A percentile compares a stretch with the other conserved stretches of the same genome.
These are phyloP conservation scores for Bothrops alternatus DNA, from an alignment of 2,797 vertebrate genomes.

Conservation along the genomic window DNA sequence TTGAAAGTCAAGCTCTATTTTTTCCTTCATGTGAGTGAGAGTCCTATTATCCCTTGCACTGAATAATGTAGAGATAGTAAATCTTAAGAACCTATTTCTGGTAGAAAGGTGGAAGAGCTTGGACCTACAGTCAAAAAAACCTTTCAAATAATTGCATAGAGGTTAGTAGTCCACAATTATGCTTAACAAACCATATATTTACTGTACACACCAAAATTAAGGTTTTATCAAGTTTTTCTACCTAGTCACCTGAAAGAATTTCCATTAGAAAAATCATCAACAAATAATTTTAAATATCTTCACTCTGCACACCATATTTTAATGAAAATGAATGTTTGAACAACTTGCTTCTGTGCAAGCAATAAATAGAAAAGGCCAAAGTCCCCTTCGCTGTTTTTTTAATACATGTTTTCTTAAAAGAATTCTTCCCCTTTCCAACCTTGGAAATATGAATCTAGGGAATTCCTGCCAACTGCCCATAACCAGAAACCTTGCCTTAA, in stretches of 20 bases:
- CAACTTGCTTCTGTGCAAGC: background rate
- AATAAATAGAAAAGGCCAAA: background rate
- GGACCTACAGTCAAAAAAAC: background rate
- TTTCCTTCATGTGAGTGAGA: conserved; percentile 16
- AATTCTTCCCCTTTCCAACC: background rate
- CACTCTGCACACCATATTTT: background rate
- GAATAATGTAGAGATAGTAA: conserved; percentile 2
- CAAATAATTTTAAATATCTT: background rate
- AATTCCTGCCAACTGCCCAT: background rate
- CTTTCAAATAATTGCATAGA: background rate
- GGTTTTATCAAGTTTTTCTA: background rate
- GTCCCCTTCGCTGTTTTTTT: background rate
- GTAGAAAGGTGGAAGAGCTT: background rate
- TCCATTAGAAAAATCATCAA: background rate
- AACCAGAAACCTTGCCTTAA: background rate
- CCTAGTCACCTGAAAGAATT: background rate
- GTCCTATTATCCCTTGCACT: background rate
- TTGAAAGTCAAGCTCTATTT: conserved; percentile 41
- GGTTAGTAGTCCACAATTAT: background rate
- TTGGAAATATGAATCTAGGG: background rate
- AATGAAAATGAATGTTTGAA: background rate
- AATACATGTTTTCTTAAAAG: background rate
- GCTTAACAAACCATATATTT: background rate
- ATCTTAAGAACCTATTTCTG: background rate
- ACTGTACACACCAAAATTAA: background rate